Base-by-base conservation (phyloP, 1,140 invertebrate species). In the Ladona fulva region DNA sequence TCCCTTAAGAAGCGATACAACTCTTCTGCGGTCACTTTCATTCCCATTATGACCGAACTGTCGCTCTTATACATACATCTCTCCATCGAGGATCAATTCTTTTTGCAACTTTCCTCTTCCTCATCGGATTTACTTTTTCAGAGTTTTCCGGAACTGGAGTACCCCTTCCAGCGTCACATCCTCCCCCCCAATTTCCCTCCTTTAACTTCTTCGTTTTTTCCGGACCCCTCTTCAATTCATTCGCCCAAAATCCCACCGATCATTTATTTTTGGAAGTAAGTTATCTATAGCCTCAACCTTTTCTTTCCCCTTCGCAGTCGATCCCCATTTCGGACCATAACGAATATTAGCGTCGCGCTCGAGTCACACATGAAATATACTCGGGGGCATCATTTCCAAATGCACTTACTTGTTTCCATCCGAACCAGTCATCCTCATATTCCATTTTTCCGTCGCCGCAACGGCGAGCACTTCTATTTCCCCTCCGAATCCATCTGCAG, bases 361-460 rank as follows among this genome's bases (percentile, higher is more conserved):
- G 16, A 66, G 52, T 66, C 52, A 66, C 52, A 66, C 52, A 66
- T 66, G 52, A 66, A 66, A 66, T 66, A 66, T 66, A 66, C 52
- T 66, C 52, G 52, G 12, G 52, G 52, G 52, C 52, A 66, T 66
- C 52, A 12, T 66, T 66, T 66, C 52, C 52, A 66, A 66, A 66
- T 66, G 52, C 52, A 66, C 52, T 66, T 66, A 66, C 52, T 66
- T 66, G 52, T 66, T 66, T 66, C 52, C 52, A 66, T 66, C 52
- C 52, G 52, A 66, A 66, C 52, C 52, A 66, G 52, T 66, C 52
- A 66, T 66, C 52, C 52, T 66, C 12, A 66, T 66, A 66, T 66
- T 66, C 14, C 52, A 66, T 66, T 66, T 66, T 66, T 66, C 52
- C 52, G 16, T 66, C 52, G 52, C 52, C 52, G 52, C 52, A 66